Evolutionary conservation across 2,888 invertebrate species (phyloP), one percentile per base, ranked within the genome.

Genomic region (Notocelia uddmanniana): DNA sequence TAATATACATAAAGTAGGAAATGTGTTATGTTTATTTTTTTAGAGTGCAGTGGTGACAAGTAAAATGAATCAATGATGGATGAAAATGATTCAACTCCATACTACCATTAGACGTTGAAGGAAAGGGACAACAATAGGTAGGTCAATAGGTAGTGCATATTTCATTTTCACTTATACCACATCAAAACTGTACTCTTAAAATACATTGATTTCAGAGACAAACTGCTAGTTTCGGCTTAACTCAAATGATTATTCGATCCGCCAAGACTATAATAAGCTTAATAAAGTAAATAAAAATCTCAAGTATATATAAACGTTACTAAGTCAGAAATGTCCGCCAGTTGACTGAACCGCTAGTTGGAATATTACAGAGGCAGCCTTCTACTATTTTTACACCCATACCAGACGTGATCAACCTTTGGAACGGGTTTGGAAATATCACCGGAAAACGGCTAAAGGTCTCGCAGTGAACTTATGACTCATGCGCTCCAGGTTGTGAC

Each of bases 381-480:
- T 64, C 21, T 54, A 64, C 64, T 64, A 54, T 54, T 64, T 64
- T 64, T 64, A 64, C 52, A 50, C 54, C 37, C 69, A 64, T 23
- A 41, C 50, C 69, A 63, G 55, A 59, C 31, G 45, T 48, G 45
- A 23, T 15, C 72, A 62, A 68, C 68, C 72, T 72, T 67, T 62
- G 55, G 55, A 72, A 62, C 72, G 34, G 72, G 72, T 72, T 72
- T 72, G 45, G 68, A 60, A 72, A 72, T 57, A 68, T 57, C 72
- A 55, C 67, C 72, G 72, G 72, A 68, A 72, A 72, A 34, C 50
- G 67, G 57, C 67, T 67, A 72, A 72, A 72, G 72, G 72, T 72
- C 68, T 68, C 54, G 45, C 37, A 23, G 55, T 72, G 72, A 62
- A 72, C 72, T 67, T 72, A 68, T 68, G 72, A 72, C 50, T 62